phyloP scores from a whole-genome alignment of 2,113 vertebrate genomes.

The Apteryx owenii region DNA sequence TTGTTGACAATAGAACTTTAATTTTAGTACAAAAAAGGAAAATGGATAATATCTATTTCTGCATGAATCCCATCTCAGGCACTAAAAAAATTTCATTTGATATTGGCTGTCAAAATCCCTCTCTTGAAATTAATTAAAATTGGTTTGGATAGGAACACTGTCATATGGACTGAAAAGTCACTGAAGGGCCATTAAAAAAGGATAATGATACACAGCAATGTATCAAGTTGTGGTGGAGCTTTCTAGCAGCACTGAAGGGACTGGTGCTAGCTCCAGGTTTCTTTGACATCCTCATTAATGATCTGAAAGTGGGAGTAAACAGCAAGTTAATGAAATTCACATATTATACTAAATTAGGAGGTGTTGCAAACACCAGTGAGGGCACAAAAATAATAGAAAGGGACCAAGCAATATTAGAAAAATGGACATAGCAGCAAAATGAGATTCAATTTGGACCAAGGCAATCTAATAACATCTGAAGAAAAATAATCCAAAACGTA shows the following conservation, averaged over 20 bases:
- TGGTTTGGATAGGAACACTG: background rate
- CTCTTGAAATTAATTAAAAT: constrained; percentile 29
- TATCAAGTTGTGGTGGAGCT: background rate
- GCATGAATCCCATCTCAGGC: background rate
- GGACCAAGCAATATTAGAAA: background rate
- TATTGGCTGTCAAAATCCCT: background rate
- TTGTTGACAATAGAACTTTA: background rate
- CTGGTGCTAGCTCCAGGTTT: background rate
- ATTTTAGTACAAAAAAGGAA: background rate
- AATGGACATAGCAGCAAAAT: background rate
- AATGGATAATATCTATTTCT: background rate
- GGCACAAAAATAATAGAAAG: background rate
- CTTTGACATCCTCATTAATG: constrained; percentile 19
- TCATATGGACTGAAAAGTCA: background rate
- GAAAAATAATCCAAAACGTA: constrained; percentile 15
- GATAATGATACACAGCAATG: background rate
- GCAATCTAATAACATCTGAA: background rate
- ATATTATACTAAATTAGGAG: background rate
- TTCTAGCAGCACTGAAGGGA: background rate
- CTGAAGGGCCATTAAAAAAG: constrained; percentile 11
- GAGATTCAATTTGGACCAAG: constrained; percentile 5
- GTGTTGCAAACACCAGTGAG: background rate
- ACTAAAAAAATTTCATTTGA: background rate
- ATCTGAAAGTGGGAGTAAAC: constrained; percentile 36
- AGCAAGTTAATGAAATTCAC: constrained; percentile 27